A percentile compares a stretch with the other conserved stretches of the same genome.
Evolutionary conservation across 2,888 invertebrate genomes (phyloP).

Genomic region (Hyposoter dolosus): DNA sequence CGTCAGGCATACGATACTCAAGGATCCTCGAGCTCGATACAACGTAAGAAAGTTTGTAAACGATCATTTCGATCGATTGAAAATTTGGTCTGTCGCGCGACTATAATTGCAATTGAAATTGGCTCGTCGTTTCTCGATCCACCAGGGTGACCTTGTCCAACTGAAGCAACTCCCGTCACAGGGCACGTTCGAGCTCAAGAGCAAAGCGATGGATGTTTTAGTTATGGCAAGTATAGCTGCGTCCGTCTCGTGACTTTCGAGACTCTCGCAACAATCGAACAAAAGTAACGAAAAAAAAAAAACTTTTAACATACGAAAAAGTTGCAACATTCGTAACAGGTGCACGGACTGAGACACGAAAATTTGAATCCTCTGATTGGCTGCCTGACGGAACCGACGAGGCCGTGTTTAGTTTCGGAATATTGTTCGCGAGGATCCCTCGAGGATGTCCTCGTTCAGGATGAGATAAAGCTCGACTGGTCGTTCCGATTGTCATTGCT

Average conservation of each 20-base stretch:
- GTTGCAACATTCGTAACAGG: slow-evolving; percentile 81
- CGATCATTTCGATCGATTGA: too few species aligned
- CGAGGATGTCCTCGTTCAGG: slow-evolving; percentile 94
- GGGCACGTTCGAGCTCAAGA: slow-evolving; percentile 90
- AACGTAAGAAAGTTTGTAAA: slow-evolving; percentile 88
- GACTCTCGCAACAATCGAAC: too few species aligned
- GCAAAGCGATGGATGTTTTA: slow-evolving; percentile 92
- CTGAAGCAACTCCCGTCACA: slow-evolving; percentile 91
- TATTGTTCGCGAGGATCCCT: slow-evolving; percentile 95
- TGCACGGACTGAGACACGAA: slow-evolving; percentile 95
- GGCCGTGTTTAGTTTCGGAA: slow-evolving; percentile 94
- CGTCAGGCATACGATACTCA: slow-evolving; percentile 87
- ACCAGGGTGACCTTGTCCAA: slow-evolving; percentile 94
- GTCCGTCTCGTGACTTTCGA: too few species aligned
- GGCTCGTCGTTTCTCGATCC: too few species aligned
- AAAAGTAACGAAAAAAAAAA: too few species aligned
- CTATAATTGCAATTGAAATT: too few species aligned
- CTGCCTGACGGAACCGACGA: slow-evolving; percentile 91
- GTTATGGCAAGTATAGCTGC: slow-evolving; percentile 88
- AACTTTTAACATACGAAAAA: too few species aligned
- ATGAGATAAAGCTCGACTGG: slow-evolving; percentile 97
- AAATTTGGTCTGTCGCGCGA: too few species aligned
- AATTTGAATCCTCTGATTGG: slow-evolving; percentile 96
- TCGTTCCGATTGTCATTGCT: slow-evolving; percentile 96
- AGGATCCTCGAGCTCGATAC: slow-evolving; percentile 92